These are phyloP conservation scores for Armadillidium nasatum DNA, from an alignment of 1,140 invertebrate species.

Conservation along the genomic window DNA sequence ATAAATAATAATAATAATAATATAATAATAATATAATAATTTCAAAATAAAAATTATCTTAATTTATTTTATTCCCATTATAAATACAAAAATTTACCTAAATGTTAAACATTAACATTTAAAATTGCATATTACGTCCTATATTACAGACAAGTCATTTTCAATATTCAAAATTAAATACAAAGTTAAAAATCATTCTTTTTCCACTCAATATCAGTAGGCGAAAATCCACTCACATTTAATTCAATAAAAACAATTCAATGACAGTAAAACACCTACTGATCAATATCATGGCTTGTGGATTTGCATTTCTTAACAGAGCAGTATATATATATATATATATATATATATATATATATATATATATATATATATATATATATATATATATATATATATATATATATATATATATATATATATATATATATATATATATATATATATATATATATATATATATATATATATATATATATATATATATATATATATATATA, in stretches of 20 bases:
- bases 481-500: too few species aligned
- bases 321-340: too few species aligned
- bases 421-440: too few species aligned
- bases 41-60: neutral
- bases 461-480: too few species aligned
- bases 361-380: too few species aligned
- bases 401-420: too few species aligned
- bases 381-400: too few species aligned
- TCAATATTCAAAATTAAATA: neutral
- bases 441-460: too few species aligned
- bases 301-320: too few species aligned
- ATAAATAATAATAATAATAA: neutral
- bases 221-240: neutral
- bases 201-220: neutral
- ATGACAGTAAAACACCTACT: neutral
- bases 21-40: neutral
- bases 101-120: slow-evolving; percentile 12
- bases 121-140: slow-evolving; percentile 6
- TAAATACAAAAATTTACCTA: slow-evolving; percentile 9
- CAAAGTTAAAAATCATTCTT: neutral
- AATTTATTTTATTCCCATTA: neutral
- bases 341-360: too few species aligned
- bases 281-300: too few species aligned
- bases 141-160: neutral
- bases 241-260: neutral